A percentile compares a stretch with the other conserved stretches of the same genome.
phyloP scores from a whole-genome alignment of 2,888 invertebrate species.

The Cyclophora punctaria region DNA sequence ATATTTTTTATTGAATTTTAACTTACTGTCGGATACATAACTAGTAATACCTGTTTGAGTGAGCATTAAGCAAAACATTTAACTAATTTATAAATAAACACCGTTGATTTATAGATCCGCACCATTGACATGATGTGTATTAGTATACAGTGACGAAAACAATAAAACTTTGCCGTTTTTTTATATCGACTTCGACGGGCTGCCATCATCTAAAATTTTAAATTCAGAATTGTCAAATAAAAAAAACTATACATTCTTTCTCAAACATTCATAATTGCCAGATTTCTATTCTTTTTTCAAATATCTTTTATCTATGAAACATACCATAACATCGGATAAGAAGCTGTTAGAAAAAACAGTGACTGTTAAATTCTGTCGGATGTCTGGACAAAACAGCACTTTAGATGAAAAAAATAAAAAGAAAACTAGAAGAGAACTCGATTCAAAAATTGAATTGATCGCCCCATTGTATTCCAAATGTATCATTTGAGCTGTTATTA shows the following conservation, averaged over 20 bases:
- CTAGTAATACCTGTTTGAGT: no score
- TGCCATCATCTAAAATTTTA: no score
- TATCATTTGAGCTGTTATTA: slow-evolving; percentile 76
- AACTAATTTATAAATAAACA: no score
- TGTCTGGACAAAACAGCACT: slow-evolving; percentile 75
- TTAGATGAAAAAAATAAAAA: slow-evolving; percentile 65
- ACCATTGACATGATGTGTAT: no score
- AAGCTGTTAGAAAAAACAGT: slow-evolving; percentile 68
- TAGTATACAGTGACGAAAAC: no score
- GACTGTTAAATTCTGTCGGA: slow-evolving; percentile 72
- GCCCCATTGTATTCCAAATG: slow-evolving; percentile 75
- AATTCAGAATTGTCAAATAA: no score
- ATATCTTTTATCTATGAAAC: not conserved
- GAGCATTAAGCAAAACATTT: not conserved
- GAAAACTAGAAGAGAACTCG: slow-evolving; percentile 72
- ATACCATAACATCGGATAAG: slow-evolving; percentile 44
- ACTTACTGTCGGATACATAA: not conserved
- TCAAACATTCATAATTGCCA: not conserved
- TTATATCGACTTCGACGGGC: no score
- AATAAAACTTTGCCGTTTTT: no score
- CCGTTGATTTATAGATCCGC: no score
- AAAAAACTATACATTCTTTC: no score
- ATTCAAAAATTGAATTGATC: slow-evolving; percentile 76
- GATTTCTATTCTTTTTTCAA: slow-evolving; percentile 4
- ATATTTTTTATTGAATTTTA: no score